phyloP scores from a whole-genome alignment of 2,888 invertebrate genomes.

The Bugula neritina region DNA sequence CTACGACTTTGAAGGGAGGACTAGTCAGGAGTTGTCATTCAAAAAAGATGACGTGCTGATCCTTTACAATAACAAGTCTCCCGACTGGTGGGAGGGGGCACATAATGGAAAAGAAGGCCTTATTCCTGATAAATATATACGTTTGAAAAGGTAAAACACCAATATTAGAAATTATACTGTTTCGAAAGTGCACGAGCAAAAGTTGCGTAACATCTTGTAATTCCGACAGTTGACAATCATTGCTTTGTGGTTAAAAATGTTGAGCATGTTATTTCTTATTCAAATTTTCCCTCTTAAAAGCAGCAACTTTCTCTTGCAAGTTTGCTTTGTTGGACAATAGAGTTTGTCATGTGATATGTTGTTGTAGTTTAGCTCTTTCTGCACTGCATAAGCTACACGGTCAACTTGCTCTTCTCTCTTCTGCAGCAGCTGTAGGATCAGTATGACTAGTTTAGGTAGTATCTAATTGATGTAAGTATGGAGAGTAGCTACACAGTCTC shows the following conservation, averaged over 20 bases:
- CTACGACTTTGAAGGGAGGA: slow-evolving; percentile 73
- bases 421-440: slow-evolving; percentile 14
- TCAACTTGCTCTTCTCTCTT: neutral
- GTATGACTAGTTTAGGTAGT: slow-evolving; percentile 12
- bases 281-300: no score
- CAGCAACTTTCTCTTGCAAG: no score
- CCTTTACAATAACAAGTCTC: slow-evolving; percentile 69
- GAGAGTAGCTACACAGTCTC: neutral
- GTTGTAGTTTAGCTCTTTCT: no score
- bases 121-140: slow-evolving; percentile 76
- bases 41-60: slow-evolving; percentile 72
- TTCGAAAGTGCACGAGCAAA: no score
- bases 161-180: no score
- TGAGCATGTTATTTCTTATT: no score
- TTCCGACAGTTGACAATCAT: no score
- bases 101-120: slow-evolving; percentile 60
- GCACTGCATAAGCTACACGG: no score
- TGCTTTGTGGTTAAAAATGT: no score
- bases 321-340: no score
- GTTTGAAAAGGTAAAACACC: slow-evolving; percentile 44
- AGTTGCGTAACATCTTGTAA: no score
- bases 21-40: slow-evolving; percentile 69
- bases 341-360: no score
- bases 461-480: slow-evolving; percentile 16
- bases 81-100: slow-evolving; percentile 75